Base-by-base conservation (phyloP, 2,113 vertebrate genomes). In the Ophthalmolycus amberensis region DNA sequence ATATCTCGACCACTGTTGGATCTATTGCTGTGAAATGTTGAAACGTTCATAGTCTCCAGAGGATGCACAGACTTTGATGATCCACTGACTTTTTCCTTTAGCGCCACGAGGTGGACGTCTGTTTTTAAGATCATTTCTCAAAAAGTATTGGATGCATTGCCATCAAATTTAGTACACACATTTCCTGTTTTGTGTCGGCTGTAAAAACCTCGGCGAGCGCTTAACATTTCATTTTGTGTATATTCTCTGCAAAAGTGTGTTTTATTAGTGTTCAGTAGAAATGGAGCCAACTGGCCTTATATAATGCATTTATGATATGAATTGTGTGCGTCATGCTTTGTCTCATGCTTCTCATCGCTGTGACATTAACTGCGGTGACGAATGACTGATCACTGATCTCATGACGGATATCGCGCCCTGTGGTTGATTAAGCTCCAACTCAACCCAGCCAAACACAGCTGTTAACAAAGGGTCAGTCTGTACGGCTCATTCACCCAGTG, bases 401-500 rank as follows among this genome's bases (percentile, higher is more conserved):
- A 63, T 76, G 77, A 48, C 75, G 37, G 42, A 68, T 38, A 40
- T 58, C 22, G 16, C 59, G 22, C 16, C 50, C 22, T 59, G 65
- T 60, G 9, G 29, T 54, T 75, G 72, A 75, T 83, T 38, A 79
- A 66, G 56, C 32, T 60, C 5, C 22, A 38, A n/a, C 37, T 40
- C 37, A 25, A 42, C 74, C 37, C 44, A 48, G 46, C 62, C 79
- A 63, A 83, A 85, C 67, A 67, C 59, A 79, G 69, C 71, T 69
- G 72, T n/a, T 37, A 64, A 77, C 75, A 73, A 65, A 75, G 34
- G 38, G 64, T 77, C 76, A 71, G 83, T 80, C 46, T 46, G 67
- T 38, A 20, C n/a, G 71, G 60, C 63, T 86, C 74, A 44, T 50
- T 87, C 72, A 75, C 68, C 68, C 18, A 6, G 29, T 63, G 63